Conservation (phyloP, 2,888 invertebrate species). For the Neoaliturus tenellus region DNA sequence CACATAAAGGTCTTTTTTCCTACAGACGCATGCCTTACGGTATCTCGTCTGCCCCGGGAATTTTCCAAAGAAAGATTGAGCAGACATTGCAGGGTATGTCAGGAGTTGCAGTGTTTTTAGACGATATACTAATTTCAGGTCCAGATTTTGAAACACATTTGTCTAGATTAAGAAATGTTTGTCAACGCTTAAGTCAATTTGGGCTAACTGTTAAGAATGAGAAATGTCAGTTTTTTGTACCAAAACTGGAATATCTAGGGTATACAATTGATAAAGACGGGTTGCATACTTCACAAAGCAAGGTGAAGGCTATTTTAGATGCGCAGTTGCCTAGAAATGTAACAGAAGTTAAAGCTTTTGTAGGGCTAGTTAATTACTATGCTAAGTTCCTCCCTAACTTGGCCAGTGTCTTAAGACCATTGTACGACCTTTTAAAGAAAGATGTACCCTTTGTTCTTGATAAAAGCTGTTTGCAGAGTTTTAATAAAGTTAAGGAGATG, state of each 20-base stretch:
- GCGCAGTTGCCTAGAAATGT: conserved; percentile 63
- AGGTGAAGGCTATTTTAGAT: conserved; percentile 63
- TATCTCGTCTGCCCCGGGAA: conserved; percentile 64
- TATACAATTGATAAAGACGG: conserved; percentile 63
- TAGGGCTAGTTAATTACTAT: conserved; percentile 69
- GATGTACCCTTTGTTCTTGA: conserved; percentile 22
- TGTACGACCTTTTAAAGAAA: conserved; percentile 47
- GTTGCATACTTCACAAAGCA: conserved; percentile 56
- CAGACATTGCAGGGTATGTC: conserved; percentile 42
- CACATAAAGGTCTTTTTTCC: conserved; percentile 68
- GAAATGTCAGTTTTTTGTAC: conserved; percentile 41
- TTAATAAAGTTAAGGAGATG: conserved; percentile 43
- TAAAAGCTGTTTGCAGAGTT: background rate
- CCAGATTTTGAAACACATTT: conserved; percentile 1
- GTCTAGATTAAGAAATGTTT: conserved; percentile 33
- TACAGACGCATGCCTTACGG: conserved; percentile 66
- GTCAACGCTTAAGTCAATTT: background rate
- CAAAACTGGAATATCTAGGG: conserved; percentile 42
- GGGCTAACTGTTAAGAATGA: conserved; percentile 41
- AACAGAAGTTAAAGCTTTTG: conserved; percentile 64
- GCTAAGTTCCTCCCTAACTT: conserved; percentile 26
- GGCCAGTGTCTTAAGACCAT: conserved; percentile 27
- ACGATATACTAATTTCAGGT: conserved; percentile 58
- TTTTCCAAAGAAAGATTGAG: conserved; percentile 59
- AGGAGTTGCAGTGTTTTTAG: conserved; percentile 48